Evolutionary conservation across 2,797 vertebrate species (phyloP), one percentile per base, ranked within the genome.

Genomic region (Eurystomus glaucurus): DNA sequence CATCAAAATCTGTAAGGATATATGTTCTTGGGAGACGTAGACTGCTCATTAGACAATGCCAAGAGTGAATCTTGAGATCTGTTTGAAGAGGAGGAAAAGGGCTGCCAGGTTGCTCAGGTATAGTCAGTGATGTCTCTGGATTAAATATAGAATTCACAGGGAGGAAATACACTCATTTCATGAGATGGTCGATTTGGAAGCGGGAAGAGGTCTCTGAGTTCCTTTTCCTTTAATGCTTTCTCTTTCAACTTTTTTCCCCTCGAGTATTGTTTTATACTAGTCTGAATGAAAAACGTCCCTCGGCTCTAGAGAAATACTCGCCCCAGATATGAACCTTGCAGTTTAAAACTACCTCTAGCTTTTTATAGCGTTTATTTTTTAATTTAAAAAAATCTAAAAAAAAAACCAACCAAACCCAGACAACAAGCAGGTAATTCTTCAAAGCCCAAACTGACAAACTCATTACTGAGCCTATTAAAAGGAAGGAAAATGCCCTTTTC

Each of bases 141-240:
- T 97, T 95, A 93, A 95, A 92, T 92, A 89, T 70, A 93, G 94
- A 93, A 95, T 95, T 93, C 88, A 66, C 64, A 88, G 90, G 92
- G 83, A 90, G 96, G 94, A 95, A 95, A 95, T 91, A 66, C 91
- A 69, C 81, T 93, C 66, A 93, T 96, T 97, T 96, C 70, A 39
- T 85, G 85, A 96, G 91, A 91, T 28, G 79, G 88, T 96, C 81
- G 90, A 94, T 96, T 84, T 94, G 94, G 95, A 96, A 92, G 91
- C 61, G 2, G 78, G 95, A 94, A 96, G 85, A 95, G 93, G 86
- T 96, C 93, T 96, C 95, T 65, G 58, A 95, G 94, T 96, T 97
- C 92, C 90, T 92, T 90, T 95, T 91, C 91, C 81, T 97, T 96
- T 97, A 97, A 96, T 96, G 91, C 88, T 94, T 96, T 96, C 91